Evolutionary conservation across 1,140 invertebrate species (phyloP).

Genomic region (Atta texana): DNA sequence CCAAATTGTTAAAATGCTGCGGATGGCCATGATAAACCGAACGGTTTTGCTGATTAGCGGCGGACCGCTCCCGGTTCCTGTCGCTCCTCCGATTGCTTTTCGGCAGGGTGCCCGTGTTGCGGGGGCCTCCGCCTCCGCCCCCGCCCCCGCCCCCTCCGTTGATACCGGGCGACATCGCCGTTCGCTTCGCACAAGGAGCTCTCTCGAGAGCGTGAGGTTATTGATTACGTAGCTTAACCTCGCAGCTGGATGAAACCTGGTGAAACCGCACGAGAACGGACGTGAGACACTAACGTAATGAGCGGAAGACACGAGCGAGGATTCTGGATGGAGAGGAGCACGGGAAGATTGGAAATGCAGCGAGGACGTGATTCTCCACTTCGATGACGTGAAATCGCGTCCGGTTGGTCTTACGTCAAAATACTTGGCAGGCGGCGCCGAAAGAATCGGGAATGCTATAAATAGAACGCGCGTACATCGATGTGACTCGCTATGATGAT

Average conservation of each 20-base stretch:
- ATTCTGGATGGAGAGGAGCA: neutral
- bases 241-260: neutral
- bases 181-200: conserved; percentile 31
- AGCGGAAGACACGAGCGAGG: neutral
- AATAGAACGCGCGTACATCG: conserved; percentile 72
- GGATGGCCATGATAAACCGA: conserved; percentile 65
- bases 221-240: conserved; percentile 10
- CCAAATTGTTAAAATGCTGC: conserved; percentile 82
- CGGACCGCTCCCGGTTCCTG: conserved; percentile 78
- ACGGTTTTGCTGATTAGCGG: conserved; percentile 75
- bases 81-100: conserved; percentile 82
- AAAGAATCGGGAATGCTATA: conserved; percentile 65
- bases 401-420: conserved; percentile 72
- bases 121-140: conserved; percentile 69
- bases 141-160: conserved; percentile 81
- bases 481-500: conserved; percentile 58
- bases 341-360: too few relatives aligned
- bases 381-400: conserved; percentile 55
- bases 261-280: neutral
- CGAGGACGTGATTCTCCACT: neutral
- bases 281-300: neutral
- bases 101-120: conserved; percentile 82
- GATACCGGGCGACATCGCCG: conserved; percentile 80
- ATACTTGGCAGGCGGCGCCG: conserved; percentile 67
- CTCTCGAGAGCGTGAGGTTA: neutral